phyloP scores from a whole-genome alignment of 2,797 vertebrate species.

The Graptemys geographica region DNA sequence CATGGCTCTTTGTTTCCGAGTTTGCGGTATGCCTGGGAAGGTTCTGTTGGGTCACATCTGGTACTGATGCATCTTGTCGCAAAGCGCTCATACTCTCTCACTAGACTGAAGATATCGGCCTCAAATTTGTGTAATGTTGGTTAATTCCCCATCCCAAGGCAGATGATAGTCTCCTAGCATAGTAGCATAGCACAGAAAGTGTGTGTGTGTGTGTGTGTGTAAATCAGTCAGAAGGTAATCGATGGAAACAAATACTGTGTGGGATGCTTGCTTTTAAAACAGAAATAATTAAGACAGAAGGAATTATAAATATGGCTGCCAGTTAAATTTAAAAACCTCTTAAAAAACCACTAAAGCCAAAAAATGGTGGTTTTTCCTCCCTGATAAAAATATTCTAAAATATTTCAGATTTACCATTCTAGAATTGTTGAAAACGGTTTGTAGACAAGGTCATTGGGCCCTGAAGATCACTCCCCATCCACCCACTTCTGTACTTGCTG shows the following conservation, averaged over 20 bases:
- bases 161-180: not conserved
- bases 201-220: not conserved
- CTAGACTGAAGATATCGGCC: not conserved
- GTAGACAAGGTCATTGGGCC: conserved; percentile 68
- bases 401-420: conserved; percentile 65
- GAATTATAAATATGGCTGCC: conserved; percentile 23
- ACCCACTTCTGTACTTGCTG: conserved; percentile 54
- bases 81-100: not conserved
- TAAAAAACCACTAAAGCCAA: conserved; percentile 46
- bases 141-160: not conserved
- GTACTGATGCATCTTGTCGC: not conserved
- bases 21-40: not conserved
- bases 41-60: not conserved
- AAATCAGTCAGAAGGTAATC: not conserved
- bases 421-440: conserved; percentile 70
- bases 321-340: conserved; percentile 34
- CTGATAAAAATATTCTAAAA: conserved; percentile 68
- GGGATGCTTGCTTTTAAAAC: not conserved
- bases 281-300: conserved; percentile 44
- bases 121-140: not conserved
- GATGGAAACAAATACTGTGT: not conserved
- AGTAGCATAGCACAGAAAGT: not conserved
- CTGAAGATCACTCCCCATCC: conserved; percentile 65
- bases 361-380: conserved; percentile 63
- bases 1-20: not conserved